phyloP scores from a whole-genome alignment of 2,888 invertebrate genomes.

The Nycteola revayana region DNA sequence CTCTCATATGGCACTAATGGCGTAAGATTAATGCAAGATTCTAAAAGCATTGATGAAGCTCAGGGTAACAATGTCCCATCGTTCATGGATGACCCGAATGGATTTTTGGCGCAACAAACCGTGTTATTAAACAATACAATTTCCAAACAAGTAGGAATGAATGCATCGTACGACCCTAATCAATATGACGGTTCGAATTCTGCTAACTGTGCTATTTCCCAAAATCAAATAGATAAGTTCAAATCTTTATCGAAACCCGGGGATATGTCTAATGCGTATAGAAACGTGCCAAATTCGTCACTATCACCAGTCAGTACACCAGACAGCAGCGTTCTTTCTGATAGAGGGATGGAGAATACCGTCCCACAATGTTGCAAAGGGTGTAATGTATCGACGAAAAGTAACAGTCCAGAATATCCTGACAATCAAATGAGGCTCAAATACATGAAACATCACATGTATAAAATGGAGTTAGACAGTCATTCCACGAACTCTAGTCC shows the following conservation, averaged over 20 bases:
- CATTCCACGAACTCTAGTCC: conserved; percentile 79
- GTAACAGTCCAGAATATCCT: conserved; percentile 58
- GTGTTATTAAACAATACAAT: conserved; percentile 92
- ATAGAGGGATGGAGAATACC: conserved; percentile 54
- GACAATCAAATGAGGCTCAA: conserved; percentile 65
- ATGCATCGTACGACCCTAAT: conserved; percentile 54
- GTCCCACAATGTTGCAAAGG: conserved; percentile 77
- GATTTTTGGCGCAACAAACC: conserved; percentile 95
- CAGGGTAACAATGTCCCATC: conserved; percentile 85
- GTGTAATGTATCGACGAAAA: conserved; percentile 69
- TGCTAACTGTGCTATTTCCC: conserved; percentile 39
- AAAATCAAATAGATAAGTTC: conserved; percentile 54
- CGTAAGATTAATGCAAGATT: conserved; percentile 56
- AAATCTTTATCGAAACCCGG: conserved; percentile 47
- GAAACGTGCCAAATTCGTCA: conserved; percentile 60
- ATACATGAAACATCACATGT: conserved; percentile 65
- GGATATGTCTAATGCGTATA: conserved; percentile 54
- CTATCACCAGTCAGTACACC: conserved; percentile 71
- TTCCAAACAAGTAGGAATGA: conserved; percentile 83
- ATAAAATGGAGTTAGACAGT: conserved; percentile 73
- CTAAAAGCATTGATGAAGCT: conserved; percentile 69
- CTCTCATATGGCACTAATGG: conserved; percentile 57
- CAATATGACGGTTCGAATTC: conserved; percentile 52
- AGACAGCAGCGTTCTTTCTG: conserved; percentile 70
- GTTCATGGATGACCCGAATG: conserved; percentile 95